Conservation (phyloP, 2,113 vertebrate species). For the Thamnaconus septentrionalis region DNA sequence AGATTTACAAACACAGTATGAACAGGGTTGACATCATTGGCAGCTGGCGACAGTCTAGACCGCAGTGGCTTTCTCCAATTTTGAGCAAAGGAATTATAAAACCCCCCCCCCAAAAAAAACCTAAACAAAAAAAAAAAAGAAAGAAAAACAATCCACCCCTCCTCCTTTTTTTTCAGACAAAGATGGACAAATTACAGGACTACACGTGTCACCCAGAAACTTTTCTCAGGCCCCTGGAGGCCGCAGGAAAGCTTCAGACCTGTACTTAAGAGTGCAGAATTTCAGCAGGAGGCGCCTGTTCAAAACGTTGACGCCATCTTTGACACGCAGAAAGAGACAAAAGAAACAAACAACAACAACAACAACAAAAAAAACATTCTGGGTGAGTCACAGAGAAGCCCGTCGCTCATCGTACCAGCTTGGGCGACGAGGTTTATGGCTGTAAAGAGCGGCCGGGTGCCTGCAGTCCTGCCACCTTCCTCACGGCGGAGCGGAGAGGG, state of each 20-base stretch:
- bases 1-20: constrained; percentile 69
- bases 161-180: constrained; percentile 42
- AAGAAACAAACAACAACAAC: no score
- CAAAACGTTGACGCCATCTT: constrained; percentile 20
- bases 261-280: not conserved
- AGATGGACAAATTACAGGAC: constrained; percentile 57
- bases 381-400: constrained; percentile 29
- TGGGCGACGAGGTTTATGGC: no score
- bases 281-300: constrained; percentile 32
- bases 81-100: constrained; percentile 37
- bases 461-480: constrained; percentile 47
- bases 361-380: constrained; percentile 2
- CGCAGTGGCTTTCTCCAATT: constrained; percentile 61
- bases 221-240: not conserved
- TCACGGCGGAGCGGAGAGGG: constrained; percentile 30
- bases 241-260: no score
- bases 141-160: not conserved
- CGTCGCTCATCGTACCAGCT: no score
- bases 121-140: not conserved
- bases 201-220: constrained; percentile 48
- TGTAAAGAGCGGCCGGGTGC: constrained; percentile 18
- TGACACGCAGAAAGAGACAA: not conserved
- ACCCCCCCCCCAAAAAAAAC: constrained; percentile 13
- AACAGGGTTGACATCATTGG: constrained; percentile 73
- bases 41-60: constrained; percentile 65